Conservation (phyloP, 1,140 invertebrate genomes). For the Brachionus rotundiformis region DNA sequence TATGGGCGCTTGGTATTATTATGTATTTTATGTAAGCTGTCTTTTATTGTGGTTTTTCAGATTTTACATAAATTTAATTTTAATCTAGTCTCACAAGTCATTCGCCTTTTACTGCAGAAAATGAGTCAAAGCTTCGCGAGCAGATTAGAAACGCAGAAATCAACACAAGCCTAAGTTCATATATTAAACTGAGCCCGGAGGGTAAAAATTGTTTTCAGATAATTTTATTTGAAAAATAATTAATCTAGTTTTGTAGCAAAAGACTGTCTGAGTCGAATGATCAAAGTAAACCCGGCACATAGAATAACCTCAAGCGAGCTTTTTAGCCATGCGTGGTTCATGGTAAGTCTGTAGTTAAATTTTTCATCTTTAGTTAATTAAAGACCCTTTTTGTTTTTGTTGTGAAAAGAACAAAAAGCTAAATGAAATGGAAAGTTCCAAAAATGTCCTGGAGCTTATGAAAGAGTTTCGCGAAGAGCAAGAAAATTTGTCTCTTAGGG, state of each 20-base stretch:
- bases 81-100: slow-evolving; percentile 33
- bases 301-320: slow-evolving; percentile 67
- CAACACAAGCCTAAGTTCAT: background rate
- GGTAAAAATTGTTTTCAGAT: slow-evolving; percentile 1
- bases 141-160: slow-evolving; percentile 43
- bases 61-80: background rate
- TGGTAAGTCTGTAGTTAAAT: slow-evolving; percentile 59
- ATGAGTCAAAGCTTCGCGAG: slow-evolving; percentile 36
- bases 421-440: slow-evolving; percentile 13
- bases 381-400: background rate
- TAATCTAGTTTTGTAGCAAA: slow-evolving; percentile 60
- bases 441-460: slow-evolving; percentile 39
- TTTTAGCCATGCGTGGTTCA: slow-evolving; percentile 66
- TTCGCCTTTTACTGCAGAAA: slow-evolving; percentile 41
- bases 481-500: slow-evolving; percentile 45
- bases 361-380: background rate
- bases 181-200: slow-evolving; percentile 10
- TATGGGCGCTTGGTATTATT: slow-evolving; percentile 69
- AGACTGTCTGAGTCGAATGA: slow-evolving; percentile 64
- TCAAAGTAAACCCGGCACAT: slow-evolving; percentile 67
- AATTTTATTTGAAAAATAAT: slow-evolving; percentile 56
- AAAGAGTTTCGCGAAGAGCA: slow-evolving; percentile 29
- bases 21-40: slow-evolving; percentile 64
- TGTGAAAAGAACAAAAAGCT: slow-evolving; percentile 51
- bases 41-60: background rate